Conservation (phyloP, 64 coral and sea anemone species). For the Pocillopora verrucosa region DNA sequence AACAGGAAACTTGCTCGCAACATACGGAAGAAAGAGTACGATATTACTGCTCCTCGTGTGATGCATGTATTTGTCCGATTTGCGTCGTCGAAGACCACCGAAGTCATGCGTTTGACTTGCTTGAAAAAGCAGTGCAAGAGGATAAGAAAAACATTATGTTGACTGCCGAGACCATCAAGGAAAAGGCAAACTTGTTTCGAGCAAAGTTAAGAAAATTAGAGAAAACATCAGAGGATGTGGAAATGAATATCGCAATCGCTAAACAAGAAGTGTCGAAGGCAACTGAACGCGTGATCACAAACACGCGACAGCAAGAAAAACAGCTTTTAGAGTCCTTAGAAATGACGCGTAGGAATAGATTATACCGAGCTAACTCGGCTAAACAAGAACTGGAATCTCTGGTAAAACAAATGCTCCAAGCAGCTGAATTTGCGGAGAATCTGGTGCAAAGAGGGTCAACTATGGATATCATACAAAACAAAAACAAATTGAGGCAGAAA, state of each 20-base stretch:
- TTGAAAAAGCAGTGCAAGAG: conserved; percentile 4
- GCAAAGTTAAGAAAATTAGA: not conserved
- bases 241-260: not conserved
- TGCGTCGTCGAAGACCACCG: not conserved
- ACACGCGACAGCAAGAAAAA: not conserved
- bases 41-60: conserved; percentile 14
- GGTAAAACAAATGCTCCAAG: too few species aligned
- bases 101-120: not conserved
- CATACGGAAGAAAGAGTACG: not conserved
- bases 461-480: not conserved
- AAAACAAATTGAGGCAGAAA: not conserved
- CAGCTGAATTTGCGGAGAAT: not conserved
- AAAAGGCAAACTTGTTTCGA: not conserved
- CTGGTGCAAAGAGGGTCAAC: not conserved
- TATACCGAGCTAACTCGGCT: not conserved
- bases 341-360: not conserved
- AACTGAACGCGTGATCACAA: not conserved
- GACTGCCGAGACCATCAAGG: not conserved
- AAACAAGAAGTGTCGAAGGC: not conserved
- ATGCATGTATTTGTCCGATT: not conserved
- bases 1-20: not conserved
- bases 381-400: not conserved
- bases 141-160: not conserved
- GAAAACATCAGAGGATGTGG: not conserved
- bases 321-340: not conserved